These are phyloP conservation scores for Caenorhabditis auriculariae DNA, from an alignment of 2,888 invertebrate genomes.

Conservation along the genomic window DNA sequence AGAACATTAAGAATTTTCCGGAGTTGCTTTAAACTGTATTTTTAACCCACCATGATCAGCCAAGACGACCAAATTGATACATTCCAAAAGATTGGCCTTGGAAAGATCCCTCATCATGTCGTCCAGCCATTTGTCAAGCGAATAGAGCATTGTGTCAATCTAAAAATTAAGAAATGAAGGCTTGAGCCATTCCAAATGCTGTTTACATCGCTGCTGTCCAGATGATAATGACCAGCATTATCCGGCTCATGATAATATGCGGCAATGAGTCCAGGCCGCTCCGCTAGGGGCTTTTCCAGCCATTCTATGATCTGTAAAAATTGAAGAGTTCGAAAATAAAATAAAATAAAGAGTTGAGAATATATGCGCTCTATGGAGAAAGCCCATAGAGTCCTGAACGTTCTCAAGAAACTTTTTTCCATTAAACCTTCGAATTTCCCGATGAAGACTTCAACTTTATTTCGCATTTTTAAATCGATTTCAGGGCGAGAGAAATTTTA, in stretches of 20 bases:
- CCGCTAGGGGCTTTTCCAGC: constrained; percentile 14
- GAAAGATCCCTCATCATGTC: constrained; percentile 33
- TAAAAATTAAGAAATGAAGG: constrained; percentile 1
- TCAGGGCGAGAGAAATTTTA: too few relatives aligned
- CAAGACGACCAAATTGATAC: constrained; percentile 46
- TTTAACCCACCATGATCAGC: constrained; percentile 50
- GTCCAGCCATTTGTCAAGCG: constrained; percentile 38
- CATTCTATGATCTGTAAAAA: constrained; percentile 30
- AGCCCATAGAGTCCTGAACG: too few relatives aligned
- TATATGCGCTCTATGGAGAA: too few relatives aligned
- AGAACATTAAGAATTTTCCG: too few relatives aligned
- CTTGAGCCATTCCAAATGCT: neutral
- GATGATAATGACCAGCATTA: constrained; percentile 44
- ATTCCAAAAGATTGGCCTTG: constrained; percentile 40
- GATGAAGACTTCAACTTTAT: too few relatives aligned
- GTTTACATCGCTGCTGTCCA: constrained; percentile 30
- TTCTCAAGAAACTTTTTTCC: too few relatives aligned
- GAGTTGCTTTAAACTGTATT: too few relatives aligned
- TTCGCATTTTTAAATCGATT: too few relatives aligned
- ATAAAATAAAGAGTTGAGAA: too few relatives aligned
- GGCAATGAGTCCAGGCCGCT: constrained; percentile 41
- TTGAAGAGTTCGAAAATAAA: too few relatives aligned
- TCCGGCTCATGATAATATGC: constrained; percentile 55
- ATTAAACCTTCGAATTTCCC: too few relatives aligned
- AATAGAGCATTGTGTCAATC: constrained; percentile 35